phyloP scores from a whole-genome alignment of 2,113 vertebrate species.

The Clarias magur region DNA sequence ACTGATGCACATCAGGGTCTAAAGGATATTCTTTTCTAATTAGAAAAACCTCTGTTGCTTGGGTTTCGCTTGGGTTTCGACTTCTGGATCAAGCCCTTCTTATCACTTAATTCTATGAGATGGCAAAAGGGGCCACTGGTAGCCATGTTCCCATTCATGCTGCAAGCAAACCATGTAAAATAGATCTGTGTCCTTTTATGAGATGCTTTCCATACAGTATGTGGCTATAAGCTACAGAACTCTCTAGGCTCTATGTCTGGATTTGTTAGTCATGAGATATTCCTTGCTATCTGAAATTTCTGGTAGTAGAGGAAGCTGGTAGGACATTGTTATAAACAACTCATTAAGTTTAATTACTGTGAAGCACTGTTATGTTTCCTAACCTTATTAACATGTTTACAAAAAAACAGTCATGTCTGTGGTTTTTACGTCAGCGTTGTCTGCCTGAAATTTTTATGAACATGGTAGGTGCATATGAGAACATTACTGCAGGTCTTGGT shows the following conservation, averaged over 20 bases:
- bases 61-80: neutral
- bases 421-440: neutral
- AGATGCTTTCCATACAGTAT: neutral
- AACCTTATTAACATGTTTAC: neutral
- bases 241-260: neutral
- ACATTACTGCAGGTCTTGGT: no score
- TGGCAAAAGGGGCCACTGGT: neutral
- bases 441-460: neutral
- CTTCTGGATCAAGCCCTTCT: neutral
- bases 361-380: neutral
- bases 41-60: neutral
- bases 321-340: neutral
- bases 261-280: neutral
- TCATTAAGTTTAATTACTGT: neutral
- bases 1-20: neutral
- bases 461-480: no score
- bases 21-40: neutral
- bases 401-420: neutral
- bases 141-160: neutral
- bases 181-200: neutral
- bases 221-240: neutral
- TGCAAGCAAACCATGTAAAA: neutral
- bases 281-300: neutral
- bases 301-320: neutral
- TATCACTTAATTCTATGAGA: neutral